Evolutionary conservation across 2,888 invertebrate genomes (phyloP).

Genomic region (Trichogramma dendrolimi): DNA sequence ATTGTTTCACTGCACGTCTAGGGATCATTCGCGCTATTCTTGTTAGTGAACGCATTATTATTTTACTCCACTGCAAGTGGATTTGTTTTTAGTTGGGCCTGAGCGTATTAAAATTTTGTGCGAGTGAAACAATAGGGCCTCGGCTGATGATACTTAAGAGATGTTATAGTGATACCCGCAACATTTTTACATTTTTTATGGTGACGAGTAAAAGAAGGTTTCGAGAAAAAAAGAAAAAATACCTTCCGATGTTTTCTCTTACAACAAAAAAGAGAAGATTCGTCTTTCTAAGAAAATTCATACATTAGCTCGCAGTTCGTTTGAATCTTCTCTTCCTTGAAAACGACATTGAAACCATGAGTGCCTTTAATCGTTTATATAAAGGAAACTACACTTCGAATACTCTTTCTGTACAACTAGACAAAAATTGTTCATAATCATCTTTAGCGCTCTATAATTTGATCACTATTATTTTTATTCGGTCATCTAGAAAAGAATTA

Average conservation of each 20-base stretch:
- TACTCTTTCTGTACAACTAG: constrained; percentile 14
- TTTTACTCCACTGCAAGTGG: constrained; percentile 9
- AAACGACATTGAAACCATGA: constrained; percentile 14
- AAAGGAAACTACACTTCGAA: constrained; percentile 11
- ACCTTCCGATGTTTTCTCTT: neutral
- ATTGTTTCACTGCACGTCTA: constrained; percentile 4
- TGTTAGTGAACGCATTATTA: constrained; percentile 13
- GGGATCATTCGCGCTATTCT: neutral
- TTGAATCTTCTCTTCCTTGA: constrained; percentile 4
- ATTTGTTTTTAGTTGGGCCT: too few relatives aligned
- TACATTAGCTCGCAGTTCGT: constrained; percentile 7
- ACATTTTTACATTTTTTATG: constrained; percentile 11
- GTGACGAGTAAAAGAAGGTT: constrained; percentile 15
- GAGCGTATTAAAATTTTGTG: neutral
- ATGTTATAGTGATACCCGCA: constrained; percentile 18
- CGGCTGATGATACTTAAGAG: constrained; percentile 23
- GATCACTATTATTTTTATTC: constrained; percentile 9
- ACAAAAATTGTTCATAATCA: neutral
- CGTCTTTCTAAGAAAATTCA: constrained; percentile 3
- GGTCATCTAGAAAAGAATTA: constrained; percentile 16
- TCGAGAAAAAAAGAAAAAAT: constrained; percentile 2
- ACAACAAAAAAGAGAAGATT: constrained; percentile 3
- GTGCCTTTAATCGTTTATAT: constrained; percentile 5
- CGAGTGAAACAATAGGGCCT: constrained; percentile 16
- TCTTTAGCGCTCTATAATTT: constrained; percentile 8